Base-by-base conservation (phyloP, 2,113 vertebrate genomes). In the Alethe castanea region DNA sequence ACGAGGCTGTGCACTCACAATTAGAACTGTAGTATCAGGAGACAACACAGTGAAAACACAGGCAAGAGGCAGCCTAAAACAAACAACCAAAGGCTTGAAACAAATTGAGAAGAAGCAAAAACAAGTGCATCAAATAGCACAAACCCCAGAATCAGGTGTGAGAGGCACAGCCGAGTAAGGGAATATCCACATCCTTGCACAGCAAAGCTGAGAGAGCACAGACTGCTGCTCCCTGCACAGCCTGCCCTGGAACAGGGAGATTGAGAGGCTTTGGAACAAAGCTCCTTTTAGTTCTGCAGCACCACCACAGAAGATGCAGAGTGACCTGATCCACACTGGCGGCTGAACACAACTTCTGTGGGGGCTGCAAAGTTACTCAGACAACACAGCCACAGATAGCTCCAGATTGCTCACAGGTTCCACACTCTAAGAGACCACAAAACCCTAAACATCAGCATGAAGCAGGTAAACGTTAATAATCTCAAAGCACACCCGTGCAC, bases 41-140 rank as follows among this genome's bases (percentile, higher is more conserved):
- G 94, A 92, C 96, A 94, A 94, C 23, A 4, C 52, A 85, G 52
- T 13, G 85, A 95, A 91, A 47, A 90, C 93, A 94, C 91, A 92
- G 59, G 81, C 96, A 71, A 71, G 56, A 96, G 91, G 36, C 87
- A 95, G 97, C 92, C 91, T 96, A 96, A 93, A 97, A 92, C 92
- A 96, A 93, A 92, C 90, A 97, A 93, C 96, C 89, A 95, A 97
- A 96, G 88, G 92, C 95, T 91, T 94, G 92, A 96, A 97, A 97
- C 96, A 97, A 97, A 97, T 77, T 90, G 94, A 96, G 95, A 88
- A 90, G 95, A 92, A 97, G 97, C 85, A 92, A 96, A 97, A 97
- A 2, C 93, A 96, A 95, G 78, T 38, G 89, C 88, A 96, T 86
- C 95, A 96, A 95, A 96, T 18, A 96, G 97, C 95, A 97, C 66